phyloP scores from a whole-genome alignment of 2,113 vertebrate species.

The Clinocottus analis region DNA sequence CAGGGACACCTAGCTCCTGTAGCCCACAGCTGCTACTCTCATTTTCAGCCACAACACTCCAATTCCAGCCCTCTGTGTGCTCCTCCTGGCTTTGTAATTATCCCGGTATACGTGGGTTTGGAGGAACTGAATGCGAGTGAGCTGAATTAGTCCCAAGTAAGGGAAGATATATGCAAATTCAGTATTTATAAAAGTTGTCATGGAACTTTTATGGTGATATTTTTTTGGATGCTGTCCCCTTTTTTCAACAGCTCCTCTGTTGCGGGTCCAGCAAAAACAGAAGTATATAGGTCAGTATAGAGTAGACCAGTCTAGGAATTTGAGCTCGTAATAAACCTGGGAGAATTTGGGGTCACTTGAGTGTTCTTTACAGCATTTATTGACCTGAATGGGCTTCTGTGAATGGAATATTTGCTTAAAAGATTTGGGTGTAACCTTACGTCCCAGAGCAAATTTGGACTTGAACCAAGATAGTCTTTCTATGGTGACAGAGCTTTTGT shows the following conservation, averaged over 20 bases:
- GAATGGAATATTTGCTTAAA: conserved; percentile 70
- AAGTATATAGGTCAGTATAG: conserved; percentile 65
- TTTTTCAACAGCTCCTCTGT: conserved; percentile 36
- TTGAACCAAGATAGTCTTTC: conserved; percentile 33
- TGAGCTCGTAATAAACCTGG: conserved; percentile 53
- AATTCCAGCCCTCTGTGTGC: conserved; percentile 44
- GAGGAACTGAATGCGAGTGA: conserved; percentile 5
- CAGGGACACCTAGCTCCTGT: conserved; percentile 68
- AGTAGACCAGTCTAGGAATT: conserved; percentile 45
- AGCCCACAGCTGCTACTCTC: conserved; percentile 73
- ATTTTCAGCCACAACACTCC: conserved; percentile 61
- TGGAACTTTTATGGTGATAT: conserved; percentile 29
- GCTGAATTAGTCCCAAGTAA: background rate
- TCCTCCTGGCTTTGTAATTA: conserved; percentile 75
- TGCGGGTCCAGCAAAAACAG: conserved; percentile 52
- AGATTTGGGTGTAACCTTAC: conserved; percentile 43
- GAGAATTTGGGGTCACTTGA: conserved; percentile 46
- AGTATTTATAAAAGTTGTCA: conserved; percentile 14
- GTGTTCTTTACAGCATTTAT: conserved; percentile 49
- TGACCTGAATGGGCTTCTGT: conserved; percentile 60
- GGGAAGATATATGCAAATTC: conserved; percentile 14
- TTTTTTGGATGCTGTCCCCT: conserved; percentile 36
- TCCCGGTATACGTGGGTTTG: conserved; percentile 15
- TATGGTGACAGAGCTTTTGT: conserved; percentile 52
- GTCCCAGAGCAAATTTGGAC: conserved; percentile 60